A percentile compares a stretch with the other conserved stretches of the same genome.
phyloP scores from a whole-genome alignment of 2,797 vertebrate genomes.

The Odontamblyopus lacepedii region DNA sequence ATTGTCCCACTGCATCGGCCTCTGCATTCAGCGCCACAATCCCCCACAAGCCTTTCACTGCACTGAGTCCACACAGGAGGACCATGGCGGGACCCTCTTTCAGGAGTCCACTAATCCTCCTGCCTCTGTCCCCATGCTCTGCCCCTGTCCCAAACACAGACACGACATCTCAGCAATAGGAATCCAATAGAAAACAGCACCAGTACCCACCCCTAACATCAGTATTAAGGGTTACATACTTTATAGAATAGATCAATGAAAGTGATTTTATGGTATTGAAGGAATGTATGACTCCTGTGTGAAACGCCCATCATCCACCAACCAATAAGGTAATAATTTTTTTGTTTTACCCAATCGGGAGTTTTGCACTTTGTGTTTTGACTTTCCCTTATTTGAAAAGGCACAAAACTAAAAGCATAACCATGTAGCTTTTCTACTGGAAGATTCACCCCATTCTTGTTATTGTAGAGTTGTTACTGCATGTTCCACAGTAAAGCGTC shows the following conservation, averaged over 20 bases:
- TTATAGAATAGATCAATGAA: slow-evolving; percentile 35
- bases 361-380: background rate
- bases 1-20: slow-evolving; percentile 71
- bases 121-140: slow-evolving; percentile 35
- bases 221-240: background rate
- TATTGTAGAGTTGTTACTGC: too few species aligned
- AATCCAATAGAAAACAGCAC: slow-evolving; percentile 13
- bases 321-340: background rate
- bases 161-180: slow-evolving; percentile 27
- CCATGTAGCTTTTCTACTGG: too few species aligned
- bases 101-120: slow-evolving; percentile 59
- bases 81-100: slow-evolving; percentile 60
- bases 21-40: slow-evolving; percentile 72
- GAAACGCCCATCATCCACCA: background rate
- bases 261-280: slow-evolving; percentile 24
- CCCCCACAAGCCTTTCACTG: slow-evolving; percentile 38
- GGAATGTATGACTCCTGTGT: slow-evolving; percentile 25
- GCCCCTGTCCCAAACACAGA: slow-evolving; percentile 28
- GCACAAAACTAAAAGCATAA: too few species aligned
- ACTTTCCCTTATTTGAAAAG: background rate
- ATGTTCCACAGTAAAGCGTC: too few species aligned
- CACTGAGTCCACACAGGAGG: slow-evolving; percentile 22
- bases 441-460: too few species aligned
- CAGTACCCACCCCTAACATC: background rate
- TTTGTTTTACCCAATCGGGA: background rate